These are phyloP conservation scores for Drosophila kuntzei DNA, from an alignment of 2,888 invertebrate genomes.

Conservation along the genomic window DNA sequence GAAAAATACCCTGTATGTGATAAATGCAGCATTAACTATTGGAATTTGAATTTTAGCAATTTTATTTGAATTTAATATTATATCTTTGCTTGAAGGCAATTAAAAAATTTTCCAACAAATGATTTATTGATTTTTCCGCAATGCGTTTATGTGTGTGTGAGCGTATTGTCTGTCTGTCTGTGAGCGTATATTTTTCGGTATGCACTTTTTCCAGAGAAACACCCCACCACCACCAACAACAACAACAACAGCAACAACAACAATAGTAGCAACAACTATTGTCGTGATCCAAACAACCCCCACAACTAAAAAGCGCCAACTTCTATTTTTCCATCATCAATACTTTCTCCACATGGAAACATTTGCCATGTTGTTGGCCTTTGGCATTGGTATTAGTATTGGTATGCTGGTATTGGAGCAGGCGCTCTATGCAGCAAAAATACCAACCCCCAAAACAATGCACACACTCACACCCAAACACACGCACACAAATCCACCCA, in stretches of 20 bases:
- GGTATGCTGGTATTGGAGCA: constrained; percentile 64
- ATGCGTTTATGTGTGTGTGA: constrained; percentile 53
- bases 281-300: constrained; percentile 72
- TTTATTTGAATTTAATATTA: background rate
- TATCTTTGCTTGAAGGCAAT: constrained; percentile 34
- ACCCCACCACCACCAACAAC: constrained; percentile 49
- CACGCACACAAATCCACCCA: constrained; percentile 35
- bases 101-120: constrained; percentile 70
- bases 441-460: constrained; percentile 78
- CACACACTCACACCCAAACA: constrained; percentile 57
- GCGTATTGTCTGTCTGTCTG: constrained; percentile 50
- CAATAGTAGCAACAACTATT: constrained; percentile 45
- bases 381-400: constrained; percentile 48
- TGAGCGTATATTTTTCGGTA: constrained; percentile 76
- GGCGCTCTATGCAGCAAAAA: constrained; percentile 74
- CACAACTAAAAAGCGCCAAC: constrained; percentile 79
- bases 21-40: background rate
- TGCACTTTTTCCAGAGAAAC: constrained; percentile 80
- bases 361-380: constrained; percentile 31
- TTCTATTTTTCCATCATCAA: constrained; percentile 79
- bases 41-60: background rate
- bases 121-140: constrained; percentile 80
- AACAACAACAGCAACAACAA: constrained; percentile 30
- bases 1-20: constrained; percentile 4
- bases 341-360: constrained; percentile 56